Evolutionary conservation across 2,888 invertebrate species (phyloP).

Genomic region (Chaetogeoica ovagalla): DNA sequence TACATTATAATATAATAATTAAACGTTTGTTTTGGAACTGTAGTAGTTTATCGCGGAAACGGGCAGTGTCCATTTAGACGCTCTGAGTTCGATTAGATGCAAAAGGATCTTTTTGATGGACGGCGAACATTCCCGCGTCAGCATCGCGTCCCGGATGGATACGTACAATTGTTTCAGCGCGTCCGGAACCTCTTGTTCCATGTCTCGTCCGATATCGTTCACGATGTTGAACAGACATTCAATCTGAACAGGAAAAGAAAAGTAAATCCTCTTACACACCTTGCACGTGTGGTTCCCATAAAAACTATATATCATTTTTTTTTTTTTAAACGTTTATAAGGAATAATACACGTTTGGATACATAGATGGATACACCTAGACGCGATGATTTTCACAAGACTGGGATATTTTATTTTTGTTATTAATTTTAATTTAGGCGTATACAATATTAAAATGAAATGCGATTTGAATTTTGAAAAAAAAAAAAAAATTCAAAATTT

Average conservation of each 20-base stretch:
- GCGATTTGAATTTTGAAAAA: too few relatives aligned
- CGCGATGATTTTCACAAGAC: too few relatives aligned
- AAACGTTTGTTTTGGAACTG: constrained; percentile 63
- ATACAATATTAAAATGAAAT: too few relatives aligned
- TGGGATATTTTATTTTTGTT: too few relatives aligned
- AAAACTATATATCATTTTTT: too few relatives aligned
- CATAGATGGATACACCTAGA: too few relatives aligned
- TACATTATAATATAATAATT: not conserved
- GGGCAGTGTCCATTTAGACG: constrained; percentile 87
- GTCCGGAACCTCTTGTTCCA: constrained; percentile 79
- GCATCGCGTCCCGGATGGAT: constrained; percentile 82
- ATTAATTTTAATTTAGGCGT: too few relatives aligned
- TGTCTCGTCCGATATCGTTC: constrained; percentile 84
- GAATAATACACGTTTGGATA: too few relatives aligned
- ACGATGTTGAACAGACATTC: constrained; percentile 87
- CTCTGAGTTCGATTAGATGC: constrained; percentile 87
- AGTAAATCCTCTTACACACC: not conserved
- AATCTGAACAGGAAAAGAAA: constrained; percentile 64
- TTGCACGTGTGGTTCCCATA: too few relatives aligned
- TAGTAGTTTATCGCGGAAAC: constrained; percentile 89
- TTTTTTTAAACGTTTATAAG: too few relatives aligned
- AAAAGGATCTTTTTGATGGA: constrained; percentile 80
- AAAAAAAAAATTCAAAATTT: too few relatives aligned
- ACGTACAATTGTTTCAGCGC: constrained; percentile 79
- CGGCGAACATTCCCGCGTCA: constrained; percentile 73